Conservation (phyloP, 2,113 vertebrate genomes). For the Macaca nemestrina region DNA sequence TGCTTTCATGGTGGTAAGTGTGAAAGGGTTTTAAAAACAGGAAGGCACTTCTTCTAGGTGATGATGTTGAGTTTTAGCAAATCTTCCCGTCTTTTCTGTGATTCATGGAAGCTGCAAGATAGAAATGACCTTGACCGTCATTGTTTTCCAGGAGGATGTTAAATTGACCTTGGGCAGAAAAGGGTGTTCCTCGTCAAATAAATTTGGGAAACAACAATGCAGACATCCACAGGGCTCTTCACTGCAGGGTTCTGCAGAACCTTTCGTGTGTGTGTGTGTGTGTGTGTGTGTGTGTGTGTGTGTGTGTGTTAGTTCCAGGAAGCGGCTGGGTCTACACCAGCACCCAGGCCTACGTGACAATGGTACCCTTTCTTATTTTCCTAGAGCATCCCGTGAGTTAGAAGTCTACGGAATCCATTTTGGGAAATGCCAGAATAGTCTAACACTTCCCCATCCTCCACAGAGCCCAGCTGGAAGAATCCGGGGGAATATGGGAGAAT, state of each 20-base stretch:
- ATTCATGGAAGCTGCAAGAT: background rate
- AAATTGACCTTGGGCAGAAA: background rate
- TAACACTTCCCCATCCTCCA: no score
- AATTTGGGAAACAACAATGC: background rate
- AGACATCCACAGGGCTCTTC: background rate
- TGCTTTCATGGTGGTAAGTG: background rate
- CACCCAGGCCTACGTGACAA: background rate
- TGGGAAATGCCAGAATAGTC: background rate
- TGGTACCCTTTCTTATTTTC: background rate
- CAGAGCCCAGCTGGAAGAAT: background rate
- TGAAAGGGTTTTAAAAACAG: background rate
- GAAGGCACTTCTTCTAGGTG: background rate
- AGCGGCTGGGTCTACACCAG: accelerated
- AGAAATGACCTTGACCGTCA: conserved; percentile 4
- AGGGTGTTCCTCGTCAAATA: background rate
- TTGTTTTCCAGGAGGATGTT: background rate
- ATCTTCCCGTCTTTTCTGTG: background rate
- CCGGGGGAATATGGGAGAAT: background rate
- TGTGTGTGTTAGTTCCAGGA: background rate
- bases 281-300: no score
- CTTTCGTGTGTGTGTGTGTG: no score
- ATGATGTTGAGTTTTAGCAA: background rate
- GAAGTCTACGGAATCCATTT: background rate
- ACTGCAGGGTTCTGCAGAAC: background rate
- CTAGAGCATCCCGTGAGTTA: background rate